A percentile compares a stretch with the other conserved stretches of the same genome.
Evolutionary conservation across 1,140 invertebrate species (phyloP).

Genomic region (Anthonomus grandis): DNA sequence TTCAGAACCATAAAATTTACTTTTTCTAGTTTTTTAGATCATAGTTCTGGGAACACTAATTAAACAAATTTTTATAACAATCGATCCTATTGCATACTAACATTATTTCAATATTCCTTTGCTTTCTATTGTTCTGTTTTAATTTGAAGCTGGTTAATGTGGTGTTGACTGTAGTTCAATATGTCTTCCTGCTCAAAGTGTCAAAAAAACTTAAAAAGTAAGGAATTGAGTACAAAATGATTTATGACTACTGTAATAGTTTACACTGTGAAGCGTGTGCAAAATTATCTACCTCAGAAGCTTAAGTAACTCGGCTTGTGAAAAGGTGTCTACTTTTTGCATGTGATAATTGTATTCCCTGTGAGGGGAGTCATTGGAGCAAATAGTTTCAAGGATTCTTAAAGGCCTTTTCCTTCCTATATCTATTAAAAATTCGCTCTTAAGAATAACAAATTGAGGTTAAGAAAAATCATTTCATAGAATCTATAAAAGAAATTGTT

Average conservation of each 20-base stretch:
- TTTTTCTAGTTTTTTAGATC: too few species aligned
- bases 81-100: too few species aligned
- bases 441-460: too few species aligned
- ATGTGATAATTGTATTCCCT: background rate
- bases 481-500: too few species aligned
- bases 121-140: background rate
- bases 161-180: background rate
- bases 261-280: background rate
- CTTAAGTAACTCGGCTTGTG: background rate
- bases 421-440: too few species aligned
- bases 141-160: background rate
- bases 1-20: too few species aligned
- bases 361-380: background rate
- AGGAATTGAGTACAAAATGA: constrained; percentile 3
- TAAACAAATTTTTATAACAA: too few species aligned
- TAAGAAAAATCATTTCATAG: too few species aligned
- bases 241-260: constrained; percentile 2
- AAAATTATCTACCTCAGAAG: constrained; percentile 5
- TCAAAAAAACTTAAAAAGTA: background rate
- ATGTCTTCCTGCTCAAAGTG: constrained; percentile 6
- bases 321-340: background rate
- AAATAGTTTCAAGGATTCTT: background rate
- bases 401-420: too few species aligned
- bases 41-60: too few species aligned
- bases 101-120: too few species aligned